Conservation (phyloP, 2,797 vertebrate genomes). For the Crocidura indochinensis region DNA sequence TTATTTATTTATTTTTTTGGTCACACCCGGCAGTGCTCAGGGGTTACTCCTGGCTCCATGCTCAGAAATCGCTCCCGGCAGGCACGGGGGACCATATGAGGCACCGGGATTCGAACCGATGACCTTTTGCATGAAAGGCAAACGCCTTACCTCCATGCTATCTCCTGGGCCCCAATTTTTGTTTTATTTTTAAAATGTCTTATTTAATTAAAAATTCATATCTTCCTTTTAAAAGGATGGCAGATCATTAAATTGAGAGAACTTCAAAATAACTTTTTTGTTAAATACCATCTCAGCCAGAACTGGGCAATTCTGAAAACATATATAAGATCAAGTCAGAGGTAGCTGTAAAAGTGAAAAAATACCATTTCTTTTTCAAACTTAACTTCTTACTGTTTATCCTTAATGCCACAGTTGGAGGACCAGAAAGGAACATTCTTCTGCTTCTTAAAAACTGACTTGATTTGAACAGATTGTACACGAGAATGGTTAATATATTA, state of each 20-base stretch:
- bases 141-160: too few species aligned
- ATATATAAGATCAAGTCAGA: background rate
- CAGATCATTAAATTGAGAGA: constrained; percentile 42
- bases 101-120: too few species aligned
- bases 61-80: too few species aligned
- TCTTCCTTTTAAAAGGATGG: background rate
- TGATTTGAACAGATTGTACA: background rate
- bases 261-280: background rate
- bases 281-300: background rate
- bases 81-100: too few species aligned
- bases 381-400: background rate
- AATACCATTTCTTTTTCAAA: background rate
- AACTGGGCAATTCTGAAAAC: background rate
- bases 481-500: background rate
- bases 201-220: too few species aligned
- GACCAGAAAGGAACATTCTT: background rate
- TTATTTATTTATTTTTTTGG: too few species aligned
- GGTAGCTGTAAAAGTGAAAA: background rate
- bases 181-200: too few species aligned
- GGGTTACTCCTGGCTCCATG: too few species aligned
- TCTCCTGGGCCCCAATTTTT: too few species aligned
- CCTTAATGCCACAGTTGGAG: background rate
- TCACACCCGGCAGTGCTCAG: too few species aligned
- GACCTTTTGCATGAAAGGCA: too few species aligned
- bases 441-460: background rate